phyloP scores from a whole-genome alignment of 2,113 vertebrate genomes.

The Hippoglossus stenolepis region DNA sequence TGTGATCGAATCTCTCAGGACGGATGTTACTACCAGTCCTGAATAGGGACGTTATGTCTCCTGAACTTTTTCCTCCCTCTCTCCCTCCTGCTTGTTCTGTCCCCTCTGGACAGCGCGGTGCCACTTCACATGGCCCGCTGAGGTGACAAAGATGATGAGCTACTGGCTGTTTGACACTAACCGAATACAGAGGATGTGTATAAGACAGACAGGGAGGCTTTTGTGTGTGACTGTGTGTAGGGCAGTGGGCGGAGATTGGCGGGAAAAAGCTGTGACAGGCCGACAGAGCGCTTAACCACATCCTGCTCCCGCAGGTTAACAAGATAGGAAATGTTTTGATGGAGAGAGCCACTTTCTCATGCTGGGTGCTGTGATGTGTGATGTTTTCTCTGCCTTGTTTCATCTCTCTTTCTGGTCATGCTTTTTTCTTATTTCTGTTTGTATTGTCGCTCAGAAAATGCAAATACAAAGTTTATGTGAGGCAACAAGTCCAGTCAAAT shows the following conservation, averaged over 20 bases:
- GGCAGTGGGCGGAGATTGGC: slow-evolving; percentile 17
- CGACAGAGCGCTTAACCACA: slow-evolving; percentile 31
- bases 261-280: slow-evolving; percentile 42
- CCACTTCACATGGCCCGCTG: slow-evolving; percentile 11
- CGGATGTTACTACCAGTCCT: too few species aligned
- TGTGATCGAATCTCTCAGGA: too few species aligned
- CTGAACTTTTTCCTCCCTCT: not conserved
- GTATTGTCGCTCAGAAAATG: not conserved
- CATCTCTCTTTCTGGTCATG: not conserved
- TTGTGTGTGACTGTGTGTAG: slow-evolving; percentile 19
- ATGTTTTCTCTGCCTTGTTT: slow-evolving; percentile 9
- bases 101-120: not conserved
- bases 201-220: not conserved
- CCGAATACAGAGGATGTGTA: slow-evolving; percentile 4
- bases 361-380: not conserved
- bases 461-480: not conserved
- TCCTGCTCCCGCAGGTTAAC: slow-evolving; percentile 54
- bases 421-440: not conserved
- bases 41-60: not conserved
- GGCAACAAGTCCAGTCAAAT: not conserved
- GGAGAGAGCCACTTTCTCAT: slow-evolving; percentile 3
- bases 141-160: slow-evolving; percentile 43
- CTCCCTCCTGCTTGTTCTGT: not conserved
- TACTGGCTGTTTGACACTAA: slow-evolving; percentile 19
- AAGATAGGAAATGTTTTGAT: slow-evolving; percentile 42